A percentile compares a stretch with the other conserved stretches of the same genome.
Conservation (phyloP, 2,113 vertebrate genomes). For the Grammomys dolichurus region DNA sequence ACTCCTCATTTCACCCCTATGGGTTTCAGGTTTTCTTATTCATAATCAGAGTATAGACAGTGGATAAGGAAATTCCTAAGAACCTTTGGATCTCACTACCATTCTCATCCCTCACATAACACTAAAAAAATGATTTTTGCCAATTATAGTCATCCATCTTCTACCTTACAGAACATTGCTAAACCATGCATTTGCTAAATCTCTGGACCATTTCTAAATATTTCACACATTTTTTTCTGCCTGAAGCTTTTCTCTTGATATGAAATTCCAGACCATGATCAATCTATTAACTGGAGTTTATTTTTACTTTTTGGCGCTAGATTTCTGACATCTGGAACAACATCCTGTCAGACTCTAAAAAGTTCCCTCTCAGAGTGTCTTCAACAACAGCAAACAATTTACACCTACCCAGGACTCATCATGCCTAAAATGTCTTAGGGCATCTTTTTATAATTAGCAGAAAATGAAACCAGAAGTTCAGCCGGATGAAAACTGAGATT, state of each 20-base stretch:
- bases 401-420: constrained; percentile 78
- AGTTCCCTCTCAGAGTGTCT: constrained; percentile 78
- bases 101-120: constrained; percentile 49
- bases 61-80: constrained; percentile 42
- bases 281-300: constrained; percentile 73
- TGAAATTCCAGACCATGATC: constrained; percentile 66
- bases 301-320: constrained; percentile 73
- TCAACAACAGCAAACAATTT: constrained; percentile 82
- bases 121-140: constrained; percentile 62
- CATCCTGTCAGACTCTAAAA: constrained; percentile 73
- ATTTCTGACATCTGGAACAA: constrained; percentile 79
- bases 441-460: constrained; percentile 77
- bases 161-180: constrained; percentile 62
- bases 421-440: constrained; percentile 50
- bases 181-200: constrained; percentile 59
- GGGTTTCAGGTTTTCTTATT: constrained; percentile 16
- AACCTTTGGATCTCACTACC: constrained; percentile 16
- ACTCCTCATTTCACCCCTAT: not conserved
- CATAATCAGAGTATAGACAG: not conserved
- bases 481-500: constrained; percentile 63
- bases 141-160: constrained; percentile 58
- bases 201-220: constrained; percentile 59
- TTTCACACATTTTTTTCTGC: constrained; percentile 69
- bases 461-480: constrained; percentile 79
- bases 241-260: constrained; percentile 48